Evolutionary conservation across 2,113 vertebrate species (phyloP).

Genomic region (Protobothrops flavoviridis): DNA sequence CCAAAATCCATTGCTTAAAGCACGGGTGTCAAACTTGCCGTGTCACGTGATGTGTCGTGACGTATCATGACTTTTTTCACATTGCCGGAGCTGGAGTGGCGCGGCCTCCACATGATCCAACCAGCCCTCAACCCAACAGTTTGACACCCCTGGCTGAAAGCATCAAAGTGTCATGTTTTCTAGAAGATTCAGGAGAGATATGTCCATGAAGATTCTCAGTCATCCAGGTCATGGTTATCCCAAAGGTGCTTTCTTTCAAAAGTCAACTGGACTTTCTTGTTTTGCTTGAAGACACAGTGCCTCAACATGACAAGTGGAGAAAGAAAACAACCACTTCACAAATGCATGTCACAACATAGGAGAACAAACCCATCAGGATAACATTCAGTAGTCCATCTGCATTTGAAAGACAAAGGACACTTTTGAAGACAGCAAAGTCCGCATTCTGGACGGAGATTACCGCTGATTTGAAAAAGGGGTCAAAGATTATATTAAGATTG

Average conservation of each 20-base stretch:
- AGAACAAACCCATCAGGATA: background rate
- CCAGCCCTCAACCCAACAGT: no score
- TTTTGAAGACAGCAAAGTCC: background rate
- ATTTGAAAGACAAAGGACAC: background rate
- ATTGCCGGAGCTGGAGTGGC: no score
- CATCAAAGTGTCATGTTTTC: background rate
- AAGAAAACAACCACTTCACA: background rate
- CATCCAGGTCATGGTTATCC: background rate
- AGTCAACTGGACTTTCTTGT: background rate
- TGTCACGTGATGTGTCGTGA: no score
- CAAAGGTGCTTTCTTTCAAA: background rate
- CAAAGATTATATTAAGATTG: background rate
- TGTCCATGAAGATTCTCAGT: background rate
- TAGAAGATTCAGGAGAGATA: background rate
- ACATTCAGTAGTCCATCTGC: background rate
- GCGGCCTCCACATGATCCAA: no score
- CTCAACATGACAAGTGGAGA: background rate
- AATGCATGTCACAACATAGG: background rate
- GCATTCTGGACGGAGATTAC: background rate
- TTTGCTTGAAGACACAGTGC: background rate
- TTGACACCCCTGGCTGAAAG: background rate
- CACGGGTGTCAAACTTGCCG: background rate
- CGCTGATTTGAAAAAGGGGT: no score
- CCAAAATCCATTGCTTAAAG: background rate
- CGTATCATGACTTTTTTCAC: no score